Base-by-base conservation (phyloP, 2,797 vertebrate genomes). In the Garrulus glandarius region DNA sequence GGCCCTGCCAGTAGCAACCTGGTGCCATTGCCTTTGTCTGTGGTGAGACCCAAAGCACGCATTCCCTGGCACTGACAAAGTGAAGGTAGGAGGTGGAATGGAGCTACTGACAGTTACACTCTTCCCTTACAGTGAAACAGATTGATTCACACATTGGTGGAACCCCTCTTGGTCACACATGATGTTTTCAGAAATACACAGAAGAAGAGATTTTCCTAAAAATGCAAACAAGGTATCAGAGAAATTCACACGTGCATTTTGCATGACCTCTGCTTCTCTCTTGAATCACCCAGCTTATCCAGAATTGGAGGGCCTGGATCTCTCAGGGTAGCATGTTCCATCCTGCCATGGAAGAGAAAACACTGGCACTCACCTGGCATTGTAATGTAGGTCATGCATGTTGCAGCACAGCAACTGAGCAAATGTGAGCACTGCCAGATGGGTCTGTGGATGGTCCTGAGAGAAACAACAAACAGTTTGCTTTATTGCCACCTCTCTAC, bases 401-500 rank as follows among this genome's bases (percentile, higher is more conserved):
- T 86, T 86, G 84, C 52, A 76, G 84, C 94, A 79, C 49, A 89
- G 92, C 70, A 72, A 15, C 71, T 32, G 41, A 83, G 56, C 67
- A 89, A 50, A 70, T 10, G 21, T 39, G 55, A 91, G 49, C 9
- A 1, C 49, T 64, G 52, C 39, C 46, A 52, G 78, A 55, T 1
- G 7, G 39, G 17, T 56, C 50, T 78, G 61, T 49, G 43, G 29
- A 77, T 64, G 49, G 67, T 84, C 70, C 47, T 87, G 74, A 67
- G 77, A 84, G 29, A 76, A 89, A 67, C 17, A 72, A 39, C 50
- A 36, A 56, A 23, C 60, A 68, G 17, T 76, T 72, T 61, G 29
- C 50, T 91, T 50, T 79, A 55, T 79, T 91, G 67, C 52, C 69
- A 24, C 55, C 10, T 91, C 80, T 21, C 46, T 60, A 6, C 59